Percentiles rank a stretch among this genome's conserved stretches.
These are phyloP conservation scores for Euclidia mi DNA, from an alignment of 2,888 invertebrate genomes.

Conservation along the genomic window DNA sequence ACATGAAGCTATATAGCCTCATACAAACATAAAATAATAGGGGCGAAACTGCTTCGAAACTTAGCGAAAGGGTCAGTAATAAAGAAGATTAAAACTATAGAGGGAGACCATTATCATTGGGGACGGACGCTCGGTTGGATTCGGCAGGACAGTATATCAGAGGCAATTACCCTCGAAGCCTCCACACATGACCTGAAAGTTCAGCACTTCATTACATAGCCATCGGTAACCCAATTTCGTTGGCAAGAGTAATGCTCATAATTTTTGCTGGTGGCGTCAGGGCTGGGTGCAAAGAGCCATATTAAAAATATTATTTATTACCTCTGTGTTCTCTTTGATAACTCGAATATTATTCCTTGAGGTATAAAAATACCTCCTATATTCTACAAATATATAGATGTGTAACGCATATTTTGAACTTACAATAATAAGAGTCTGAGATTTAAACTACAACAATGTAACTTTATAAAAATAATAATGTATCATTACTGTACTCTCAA, in stretches of 20 bases:
- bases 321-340: slow-evolving; percentile 10
- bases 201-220: slow-evolving; percentile 83
- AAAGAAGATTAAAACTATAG: slow-evolving; percentile 87
- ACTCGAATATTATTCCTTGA: background rate
- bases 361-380: too few relatives aligned
- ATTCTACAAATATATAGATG: too few relatives aligned
- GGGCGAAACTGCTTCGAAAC: slow-evolving; percentile 66
- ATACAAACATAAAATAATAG: slow-evolving; percentile 64
- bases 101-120: slow-evolving; percentile 73
- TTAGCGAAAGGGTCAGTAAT: slow-evolving; percentile 77
- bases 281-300: slow-evolving; percentile 19
- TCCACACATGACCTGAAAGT: slow-evolving; percentile 84
- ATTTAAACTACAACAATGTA: too few relatives aligned
- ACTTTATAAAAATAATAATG: too few relatives aligned
- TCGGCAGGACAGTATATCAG: slow-evolving; percentile 78
- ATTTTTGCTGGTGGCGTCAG: slow-evolving; percentile 43
- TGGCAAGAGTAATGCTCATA: slow-evolving; percentile 70
- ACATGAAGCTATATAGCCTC: slow-evolving; percentile 40
- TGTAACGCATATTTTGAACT: too few relatives aligned
- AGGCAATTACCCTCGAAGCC: slow-evolving; percentile 72
- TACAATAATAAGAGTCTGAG: too few relatives aligned
- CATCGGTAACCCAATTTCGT: slow-evolving; percentile 76
- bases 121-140: slow-evolving; percentile 62
- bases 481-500: background rate
- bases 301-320: slow-evolving; percentile 21